Evolutionary conservation across 2,888 invertebrate genomes (phyloP), one percentile per base, ranked within the genome.

Genomic region (Meandrusa payeni): DNA sequence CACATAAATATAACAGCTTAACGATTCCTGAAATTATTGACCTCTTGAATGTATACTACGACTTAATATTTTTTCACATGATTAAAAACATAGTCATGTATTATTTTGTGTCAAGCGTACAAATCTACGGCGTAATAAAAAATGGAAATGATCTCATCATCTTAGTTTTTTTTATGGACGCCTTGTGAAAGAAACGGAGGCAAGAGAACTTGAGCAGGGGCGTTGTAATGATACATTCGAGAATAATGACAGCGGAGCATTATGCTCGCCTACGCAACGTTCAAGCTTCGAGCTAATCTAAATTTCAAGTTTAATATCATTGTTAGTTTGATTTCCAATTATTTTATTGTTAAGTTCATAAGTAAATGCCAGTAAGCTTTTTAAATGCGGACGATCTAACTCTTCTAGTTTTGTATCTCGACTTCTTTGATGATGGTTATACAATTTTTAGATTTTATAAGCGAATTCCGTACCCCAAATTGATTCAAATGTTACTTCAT

Each of bases 191-290:
- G 71, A 72, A 75, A 74, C 54, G 19, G 46, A 37, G 41, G 54
- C 52, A 52, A 50, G 56, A 63, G 69, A 71, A 65, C 61, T 65
- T 55, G 49, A 34, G 61, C 58, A 60, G 63, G 56, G 76, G 72
- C 68, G 75, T 76, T 69, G 66, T 75, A 74, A 71, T 68, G 65
- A 70, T 74, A 70, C 64, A 74, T 75, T 73, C 68, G 66, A 62
- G 65, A 61, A 69, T 79, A 78, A 76, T 76, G 70, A 68, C 70
- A 64, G 64, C 43, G 50, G 59, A 59, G 51, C 41, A 56, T 53
- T 62, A 62, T 58, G 59, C 52, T 60, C 70, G 66, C 74, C 72
- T 61, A 76, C 76, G 63, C 71, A 55, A 49, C 52, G 52, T 55
- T 59, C 60, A 17, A 39, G 27, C 15, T 52, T 48, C 47, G 58